Conservation (phyloP, 1,140 invertebrate genomes). For the Macrostomum lignano region DNA sequence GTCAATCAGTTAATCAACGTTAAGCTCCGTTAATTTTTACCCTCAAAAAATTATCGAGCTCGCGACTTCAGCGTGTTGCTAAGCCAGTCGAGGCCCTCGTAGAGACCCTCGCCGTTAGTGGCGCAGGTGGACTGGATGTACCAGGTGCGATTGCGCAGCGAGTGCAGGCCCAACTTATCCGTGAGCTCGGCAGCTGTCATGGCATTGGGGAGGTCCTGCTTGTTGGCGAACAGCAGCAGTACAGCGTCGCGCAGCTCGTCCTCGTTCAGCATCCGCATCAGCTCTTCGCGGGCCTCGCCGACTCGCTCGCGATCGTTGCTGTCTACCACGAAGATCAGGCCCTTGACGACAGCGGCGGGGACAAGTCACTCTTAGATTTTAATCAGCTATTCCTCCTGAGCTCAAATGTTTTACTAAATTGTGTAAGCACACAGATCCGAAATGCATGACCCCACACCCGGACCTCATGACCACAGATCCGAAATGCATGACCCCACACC, state of each 20-base stretch:
- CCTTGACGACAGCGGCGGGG: no score
- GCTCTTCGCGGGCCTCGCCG: slow-evolving; percentile 38
- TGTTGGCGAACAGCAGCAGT: slow-evolving; percentile 87
- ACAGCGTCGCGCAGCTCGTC: slow-evolving; percentile 87
- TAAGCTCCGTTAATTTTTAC: no score
- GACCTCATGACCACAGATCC: no score
- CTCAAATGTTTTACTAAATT: no score
- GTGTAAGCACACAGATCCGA: no score
- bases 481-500: no score
- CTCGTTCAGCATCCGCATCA: slow-evolving; percentile 63
- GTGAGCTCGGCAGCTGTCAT: slow-evolving; percentile 84
- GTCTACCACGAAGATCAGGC: slow-evolving; percentile 90
- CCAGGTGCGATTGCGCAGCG: slow-evolving; percentile 47
- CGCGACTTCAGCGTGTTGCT: not conserved
- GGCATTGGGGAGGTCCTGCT: slow-evolving; percentile 90
- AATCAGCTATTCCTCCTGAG: no score
- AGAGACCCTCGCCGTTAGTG: slow-evolving; percentile 74
- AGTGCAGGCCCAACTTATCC: slow-evolving; percentile 67
- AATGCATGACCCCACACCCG: no score
- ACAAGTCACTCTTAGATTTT: no score
- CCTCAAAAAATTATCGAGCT: slow-evolving; percentile 3
- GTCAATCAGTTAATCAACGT: no score
- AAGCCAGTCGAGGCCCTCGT: slow-evolving; percentile 57
- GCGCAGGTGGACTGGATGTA: slow-evolving; percentile 61
- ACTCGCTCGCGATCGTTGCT: slow-evolving; percentile 92